These are phyloP conservation scores for Operophtera brumata DNA, from an alignment of 2,888 invertebrate species.

Conservation along the genomic window DNA sequence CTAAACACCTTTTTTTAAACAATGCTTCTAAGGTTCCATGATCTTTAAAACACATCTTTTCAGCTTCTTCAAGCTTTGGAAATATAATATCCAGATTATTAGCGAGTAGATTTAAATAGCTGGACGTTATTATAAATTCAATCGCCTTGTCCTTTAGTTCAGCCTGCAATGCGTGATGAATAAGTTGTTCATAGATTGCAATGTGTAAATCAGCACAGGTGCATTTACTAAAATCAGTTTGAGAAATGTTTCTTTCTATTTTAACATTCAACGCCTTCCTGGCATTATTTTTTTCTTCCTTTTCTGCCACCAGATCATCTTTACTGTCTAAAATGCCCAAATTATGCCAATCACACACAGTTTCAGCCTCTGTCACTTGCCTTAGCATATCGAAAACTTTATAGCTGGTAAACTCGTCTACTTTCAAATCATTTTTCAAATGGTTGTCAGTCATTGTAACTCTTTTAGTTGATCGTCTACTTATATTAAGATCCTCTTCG, in stretches of 20 bases:
- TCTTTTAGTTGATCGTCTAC: constrained; percentile 50
- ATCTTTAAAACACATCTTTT: constrained; percentile 48
- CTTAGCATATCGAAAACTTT: constrained; percentile 61
- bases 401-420: constrained; percentile 30
- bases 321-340: constrained; percentile 61
- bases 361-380: constrained; percentile 56
- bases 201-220: constrained; percentile 66
- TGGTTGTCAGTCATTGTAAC: constrained; percentile 57
- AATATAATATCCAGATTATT: constrained; percentile 52
- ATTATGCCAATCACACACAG: constrained; percentile 57
- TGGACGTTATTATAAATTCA: constrained; percentile 57
- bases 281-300: constrained; percentile 35
- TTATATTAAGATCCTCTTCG: constrained; percentile 23
- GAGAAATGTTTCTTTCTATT: constrained; percentile 61
- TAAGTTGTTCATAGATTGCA: constrained; percentile 62
- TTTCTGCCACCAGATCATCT: constrained; percentile 42
- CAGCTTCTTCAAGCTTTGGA: constrained; percentile 58
- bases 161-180: constrained; percentile 65
- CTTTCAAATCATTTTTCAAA: constrained; percentile 32
- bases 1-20: constrained; percentile 55
- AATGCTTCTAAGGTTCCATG: constrained; percentile 34
- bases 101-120: constrained; percentile 55
- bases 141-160: constrained; percentile 62
- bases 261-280: constrained; percentile 47
- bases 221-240: constrained; percentile 60